phyloP scores from a whole-genome alignment of 2,113 vertebrate species.

The sheep (Ovis aries) region ARS-UI_Ramb_v3.0 NC_056058.1:68579001-68579500 shows the following conservation, averaged over 20 bases:
- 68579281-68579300: background rate
- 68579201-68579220: background rate
- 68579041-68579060: background rate
- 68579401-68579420: background rate
- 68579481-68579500: background rate
- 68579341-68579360: background rate
- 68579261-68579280: background rate
- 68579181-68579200: background rate
- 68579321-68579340: background rate
- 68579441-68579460: background rate
- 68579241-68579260: background rate
- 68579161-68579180: background rate
- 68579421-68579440: background rate
- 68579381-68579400: constrained; percentile 26
- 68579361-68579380: background rate
- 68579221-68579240: background rate
- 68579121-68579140: background rate
- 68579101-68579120: background rate
- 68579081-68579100: background rate
- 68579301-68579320: background rate
- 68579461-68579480: background rate
- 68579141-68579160: background rate
- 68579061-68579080: background rate
- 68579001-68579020: constrained; percentile 14
- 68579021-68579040: background rate